Evolutionary conservation across 1,140 invertebrate genomes (phyloP).

Genomic region (Samia ricini): DNA sequence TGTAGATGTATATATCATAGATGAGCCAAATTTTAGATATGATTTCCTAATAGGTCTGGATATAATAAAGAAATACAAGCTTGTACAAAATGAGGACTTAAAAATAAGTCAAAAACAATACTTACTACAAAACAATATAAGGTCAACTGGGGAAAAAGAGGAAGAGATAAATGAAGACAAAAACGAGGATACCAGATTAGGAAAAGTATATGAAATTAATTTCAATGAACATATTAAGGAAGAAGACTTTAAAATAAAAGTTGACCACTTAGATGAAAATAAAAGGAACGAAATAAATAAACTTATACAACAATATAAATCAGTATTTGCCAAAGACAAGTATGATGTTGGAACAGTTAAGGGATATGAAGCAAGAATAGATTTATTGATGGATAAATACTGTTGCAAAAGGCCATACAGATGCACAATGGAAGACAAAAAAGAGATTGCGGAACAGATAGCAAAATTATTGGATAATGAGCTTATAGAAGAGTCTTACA

Average conservation of each 20-base stretch:
- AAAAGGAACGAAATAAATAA: constrained; percentile 29
- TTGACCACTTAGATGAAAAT: constrained; percentile 31
- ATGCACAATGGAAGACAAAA: constrained; percentile 38
- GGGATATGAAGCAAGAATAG: constrained; percentile 42
- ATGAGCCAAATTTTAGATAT: constrained; percentile 5
- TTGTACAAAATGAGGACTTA: constrained; percentile 5
- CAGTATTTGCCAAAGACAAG: constrained; percentile 42
- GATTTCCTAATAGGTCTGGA: constrained; percentile 9
- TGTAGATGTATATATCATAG: constrained; percentile 4
- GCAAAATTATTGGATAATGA: constrained; percentile 33
- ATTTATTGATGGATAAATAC: constrained; percentile 26
- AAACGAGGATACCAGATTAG: too few species aligned
- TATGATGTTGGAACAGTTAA: constrained; percentile 24
- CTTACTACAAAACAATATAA: too few species aligned
- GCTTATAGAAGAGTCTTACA: constrained; percentile 19
- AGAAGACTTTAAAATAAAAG: constrained; percentile 32
- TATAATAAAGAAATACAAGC: constrained; percentile 3
- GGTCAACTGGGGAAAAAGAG: too few species aligned
- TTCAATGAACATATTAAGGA: constrained; percentile 39
- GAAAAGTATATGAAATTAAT: constrained; percentile 21
- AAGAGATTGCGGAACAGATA: constrained; percentile 44
- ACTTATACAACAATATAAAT: constrained; percentile 35
- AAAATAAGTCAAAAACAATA: too few species aligned
- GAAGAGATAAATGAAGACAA: constrained; percentile 14
- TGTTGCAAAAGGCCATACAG: constrained; percentile 42